Evolutionary conservation across 2,113 vertebrate genomes (phyloP).

Genomic region (Colistium nudipinnis): DNA sequence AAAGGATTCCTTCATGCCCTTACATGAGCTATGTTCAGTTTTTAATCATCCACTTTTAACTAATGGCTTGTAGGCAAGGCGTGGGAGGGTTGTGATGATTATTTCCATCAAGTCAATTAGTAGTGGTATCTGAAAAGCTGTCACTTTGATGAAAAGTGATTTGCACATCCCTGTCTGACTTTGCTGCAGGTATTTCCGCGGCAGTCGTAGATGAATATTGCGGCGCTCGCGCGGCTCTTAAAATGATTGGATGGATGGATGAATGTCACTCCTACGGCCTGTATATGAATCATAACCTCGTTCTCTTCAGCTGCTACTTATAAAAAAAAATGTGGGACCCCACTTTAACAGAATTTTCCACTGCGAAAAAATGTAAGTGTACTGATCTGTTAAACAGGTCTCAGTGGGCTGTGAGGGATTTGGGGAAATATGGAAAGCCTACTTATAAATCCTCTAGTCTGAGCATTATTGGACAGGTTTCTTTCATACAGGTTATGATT

Average conservation of each 20-base stretch:
- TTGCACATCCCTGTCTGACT: slow-evolving; percentile 34
- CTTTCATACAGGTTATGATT: slow-evolving; percentile 39
- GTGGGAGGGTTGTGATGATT: slow-evolving; percentile 56
- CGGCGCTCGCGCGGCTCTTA: slow-evolving; percentile 32
- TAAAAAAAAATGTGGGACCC: slow-evolving; percentile 63
- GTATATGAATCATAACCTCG: slow-evolving; percentile 39
- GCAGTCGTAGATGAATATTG: slow-evolving; percentile 6
- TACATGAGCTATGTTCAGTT: slow-evolving; percentile 44
- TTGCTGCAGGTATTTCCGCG: slow-evolving; percentile 67
- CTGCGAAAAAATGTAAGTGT: slow-evolving; percentile 55
- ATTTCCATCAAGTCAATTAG: slow-evolving; percentile 71
- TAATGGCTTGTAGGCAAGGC: slow-evolving; percentile 59
- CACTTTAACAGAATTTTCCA: slow-evolving; percentile 68
- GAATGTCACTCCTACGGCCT: slow-evolving; percentile 37
- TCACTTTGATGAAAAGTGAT: slow-evolving; percentile 62
- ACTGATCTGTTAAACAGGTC: slow-evolving; percentile 71
- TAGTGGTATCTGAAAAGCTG: slow-evolving; percentile 58
- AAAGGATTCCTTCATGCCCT: slow-evolving; percentile 40
- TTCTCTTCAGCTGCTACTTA: slow-evolving; percentile 58
- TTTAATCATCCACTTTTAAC: slow-evolving; percentile 60
- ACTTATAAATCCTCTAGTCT: slow-evolving; percentile 59
- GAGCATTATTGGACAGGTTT: slow-evolving; percentile 66
- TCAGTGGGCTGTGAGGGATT: slow-evolving; percentile 59
- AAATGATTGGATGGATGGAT: slow-evolving; percentile 47
- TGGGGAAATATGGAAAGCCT: slow-evolving; percentile 67